These are phyloP conservation scores for Ormyrus rosae DNA, from an alignment of 2,888 invertebrate species.

Conservation along the genomic window DNA sequence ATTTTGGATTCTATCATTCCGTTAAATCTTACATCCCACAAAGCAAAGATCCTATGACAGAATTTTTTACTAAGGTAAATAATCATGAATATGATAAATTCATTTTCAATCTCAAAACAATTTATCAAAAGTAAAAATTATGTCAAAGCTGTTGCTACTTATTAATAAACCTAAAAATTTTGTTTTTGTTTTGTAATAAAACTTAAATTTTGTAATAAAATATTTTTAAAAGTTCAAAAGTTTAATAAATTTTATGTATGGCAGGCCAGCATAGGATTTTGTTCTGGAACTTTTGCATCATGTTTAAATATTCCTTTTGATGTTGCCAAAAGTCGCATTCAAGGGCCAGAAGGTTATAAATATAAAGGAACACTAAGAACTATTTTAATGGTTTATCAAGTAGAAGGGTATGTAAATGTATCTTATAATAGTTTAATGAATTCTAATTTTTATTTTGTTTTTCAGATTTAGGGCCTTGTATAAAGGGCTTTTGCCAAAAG, in stretches of 20 bases:
- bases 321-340: conserved; percentile 96
- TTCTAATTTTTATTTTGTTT: conserved; percentile 4
- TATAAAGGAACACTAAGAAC: conserved; percentile 87
- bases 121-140: too few relatives aligned
- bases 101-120: too few relatives aligned
- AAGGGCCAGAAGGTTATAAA: conserved; percentile 90
- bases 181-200: too few relatives aligned
- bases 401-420: conserved; percentile 85
- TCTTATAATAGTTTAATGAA: conserved; percentile 5
- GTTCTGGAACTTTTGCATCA: conserved; percentile 91
- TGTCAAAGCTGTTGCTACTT: background rate
- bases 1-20: conserved; percentile 96
- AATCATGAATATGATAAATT: background rate
- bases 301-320: conserved; percentile 96
- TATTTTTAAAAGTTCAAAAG: background rate
- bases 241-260: conserved; percentile 5
- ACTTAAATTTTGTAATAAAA: too few relatives aligned
- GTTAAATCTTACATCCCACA: conserved; percentile 86
- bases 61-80: conserved; percentile 83
- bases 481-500: conserved; percentile 94
- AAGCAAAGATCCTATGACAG: conserved; percentile 82
- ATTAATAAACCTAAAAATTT: conserved; percentile 3
- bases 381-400: conserved; percentile 85
- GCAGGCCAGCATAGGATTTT: conserved; percentile 84
- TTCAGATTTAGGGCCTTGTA: conserved; percentile 90